Base-by-base conservation (phyloP, 2,113 vertebrate genomes). In the Cynoglossus semilaevis region DNA sequence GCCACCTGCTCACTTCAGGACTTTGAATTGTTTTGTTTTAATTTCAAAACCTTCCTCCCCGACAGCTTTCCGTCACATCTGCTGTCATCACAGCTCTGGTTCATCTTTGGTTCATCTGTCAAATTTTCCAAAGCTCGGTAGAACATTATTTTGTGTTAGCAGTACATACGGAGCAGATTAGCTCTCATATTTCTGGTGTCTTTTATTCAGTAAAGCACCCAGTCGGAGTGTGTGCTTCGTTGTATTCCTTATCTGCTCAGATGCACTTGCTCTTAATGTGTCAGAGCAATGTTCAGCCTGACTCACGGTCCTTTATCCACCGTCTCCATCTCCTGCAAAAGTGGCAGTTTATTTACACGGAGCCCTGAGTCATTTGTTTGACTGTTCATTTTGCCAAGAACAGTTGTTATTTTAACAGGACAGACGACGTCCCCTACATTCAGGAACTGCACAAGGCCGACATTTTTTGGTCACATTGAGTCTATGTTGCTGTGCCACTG, bases 201-300 rank as follows among this genome's bases (percentile, higher is more conserved):
- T 18, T 67, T 50, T 15, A 53, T 41, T 46, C 17, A 29, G n/a
- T 44, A 15, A 56, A 11, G 44, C 9, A 2, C 13, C 41, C 3
- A 0, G 14, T 19, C 12, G 37, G 12, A 38, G 9, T 38, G 8
- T 38, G 55, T 19, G 10, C n/a, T 17, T 34, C 19, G 13, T 29
- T 67, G 67, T 7, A 1, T 41, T 43, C 19, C 50, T 64, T 72
- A 72, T 77, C 60, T 45, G 29, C 50, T 60, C 55, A 8, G 34
- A 54, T 15, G 22, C 49, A 58, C 48, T 51, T 60, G 45, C 9
- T 57, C 50, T 44, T 50, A 34, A 50, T 51, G 60, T 37, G 12
- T 47, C 51, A 35, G 52, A 47, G n/a, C 56, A 38, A 18, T 13
- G 0, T 9, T 50, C 46, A 10, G 17, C 17, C 9, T 45, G 42